phyloP scores from a whole-genome alignment of 1,140 invertebrate genomes.

The Pemphigus obesinymphae region DNA sequence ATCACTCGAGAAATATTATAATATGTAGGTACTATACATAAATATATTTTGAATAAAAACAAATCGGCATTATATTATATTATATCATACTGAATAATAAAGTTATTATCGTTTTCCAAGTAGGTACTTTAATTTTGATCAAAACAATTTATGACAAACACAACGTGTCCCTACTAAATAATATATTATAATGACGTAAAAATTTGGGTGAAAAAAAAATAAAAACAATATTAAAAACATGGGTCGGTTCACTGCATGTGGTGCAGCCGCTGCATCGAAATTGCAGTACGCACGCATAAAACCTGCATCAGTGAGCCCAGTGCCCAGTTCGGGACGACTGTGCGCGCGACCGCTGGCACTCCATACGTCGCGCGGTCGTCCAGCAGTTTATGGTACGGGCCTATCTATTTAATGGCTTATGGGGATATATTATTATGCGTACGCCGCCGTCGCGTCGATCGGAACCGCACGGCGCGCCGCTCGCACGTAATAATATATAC shows the following conservation, averaged over 20 bases:
- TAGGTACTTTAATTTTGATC: too few species aligned
- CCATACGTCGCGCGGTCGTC: not conserved
- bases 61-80: too few species aligned
- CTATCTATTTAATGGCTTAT: not conserved
- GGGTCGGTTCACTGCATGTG: not conserved
- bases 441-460: not conserved
- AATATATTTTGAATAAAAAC: too few species aligned
- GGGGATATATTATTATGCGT: not conserved
- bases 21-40: too few species aligned
- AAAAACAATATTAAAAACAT: too few species aligned
- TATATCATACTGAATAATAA: too few species aligned
- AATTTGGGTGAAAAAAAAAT: too few species aligned
- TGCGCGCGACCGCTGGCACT: not conserved
- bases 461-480: not conserved
- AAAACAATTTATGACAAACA: too few species aligned
- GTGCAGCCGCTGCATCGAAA: not conserved
- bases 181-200: too few species aligned
- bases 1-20: too few species aligned
- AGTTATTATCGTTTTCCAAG: too few species aligned
- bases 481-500: not conserved
- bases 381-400: not conserved
- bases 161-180: too few species aligned
- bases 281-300: not conserved
- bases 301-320: not conserved
- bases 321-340: not conserved